Base-by-base conservation (phyloP, 2,888 invertebrate species). In the Hetaerina titia region DNA sequence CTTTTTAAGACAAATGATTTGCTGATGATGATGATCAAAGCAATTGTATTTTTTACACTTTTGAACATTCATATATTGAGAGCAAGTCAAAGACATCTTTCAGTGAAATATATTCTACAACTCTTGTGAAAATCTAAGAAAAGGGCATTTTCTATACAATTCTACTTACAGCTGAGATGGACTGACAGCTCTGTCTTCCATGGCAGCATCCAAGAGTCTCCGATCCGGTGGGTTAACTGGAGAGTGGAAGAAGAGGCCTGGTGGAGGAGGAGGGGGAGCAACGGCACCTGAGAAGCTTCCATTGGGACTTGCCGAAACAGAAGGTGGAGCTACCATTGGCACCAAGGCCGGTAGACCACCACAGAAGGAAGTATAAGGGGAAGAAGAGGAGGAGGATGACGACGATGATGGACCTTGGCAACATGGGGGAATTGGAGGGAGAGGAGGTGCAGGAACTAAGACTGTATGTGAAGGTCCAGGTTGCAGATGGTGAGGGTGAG, bases 191-290 rank as follows among this genome's bases (percentile, higher is more conserved):
- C 96, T 95, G 60, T 96, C 96, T 94, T 96, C 97, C 92, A 97
- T 96, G 31, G 96, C 96, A 95, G 97, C 95, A 63, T 92, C 92
- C 9, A 92, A n/a, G 81, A 95, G 69, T 88, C 89, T 56, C 92
- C 95, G 57, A 89, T 81, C 89, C 94, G 95, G 57, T 95, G 95
- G 58, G 95, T 95, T 94, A 95, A 97, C 96, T 0, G 97, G 97
- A 0, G 97, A 97, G 63, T 97, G 96, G 5, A 97, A 97, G 0
- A 97, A 97, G 9, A 97, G 97, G 0, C 97, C 97, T 63, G 95
- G 95, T 58, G 92, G 90, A 25, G 96, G 96, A 22, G 95, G 95
- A 90, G 97, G 96, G 9, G 96, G 95, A 96, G 96, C 92, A 63
- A 95, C 95, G 5, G 87, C 74, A 89, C 94, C 95, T 94, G 95